Evolutionary conservation across 2,797 vertebrate species (phyloP), one percentile per base, ranked within the genome.

Genomic region (Falco biarmicus): DNA sequence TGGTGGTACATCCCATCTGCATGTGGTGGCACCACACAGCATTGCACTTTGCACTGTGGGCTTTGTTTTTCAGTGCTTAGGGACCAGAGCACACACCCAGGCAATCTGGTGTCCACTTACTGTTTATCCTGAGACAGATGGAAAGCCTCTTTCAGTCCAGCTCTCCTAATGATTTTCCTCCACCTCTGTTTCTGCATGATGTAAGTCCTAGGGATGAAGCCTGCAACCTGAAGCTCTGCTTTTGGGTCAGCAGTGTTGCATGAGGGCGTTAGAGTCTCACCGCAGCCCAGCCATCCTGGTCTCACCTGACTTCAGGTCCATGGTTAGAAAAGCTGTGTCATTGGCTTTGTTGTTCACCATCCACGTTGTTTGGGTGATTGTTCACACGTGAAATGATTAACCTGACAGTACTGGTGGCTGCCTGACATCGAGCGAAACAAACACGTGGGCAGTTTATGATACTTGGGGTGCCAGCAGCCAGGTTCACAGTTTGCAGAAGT

Each of bases 311-410:
- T 41, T 48, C 43, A 59, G 37, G 34, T 26, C 16, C 8, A 0
- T 8, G 10, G 39, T 17, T 56, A 57, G 65, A 15, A 61, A 68
- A 80, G 16, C 14, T 43, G 48, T 68, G n/a, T 50, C 68, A 69
- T 22, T 45, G 63, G 54, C 34, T 79, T 56, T 43, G 21, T 26
- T 3, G 2, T 16, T 86, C 48, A 29, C 32, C 7, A 5, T 59
- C 73, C 59, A 21, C 14, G 3, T 51, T 1, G 3, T 56, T 43
- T 45, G 63, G n/a, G 19, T 66, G 65, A 29, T 31, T 45, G 11
- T 54, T 90, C 0, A 0, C 74, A 22, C 0, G 1, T 53, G 43
- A 25, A 66, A n/a, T 69, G 31, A 60, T 61, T 57, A 70, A 74
- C 48, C 57, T 61, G 69, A 16, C 9, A 10, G 34, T 31, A 41